These are phyloP conservation scores for Drepanosiphum platanoidis DNA, from an alignment of 2,888 invertebrate species.

Conservation along the genomic window DNA sequence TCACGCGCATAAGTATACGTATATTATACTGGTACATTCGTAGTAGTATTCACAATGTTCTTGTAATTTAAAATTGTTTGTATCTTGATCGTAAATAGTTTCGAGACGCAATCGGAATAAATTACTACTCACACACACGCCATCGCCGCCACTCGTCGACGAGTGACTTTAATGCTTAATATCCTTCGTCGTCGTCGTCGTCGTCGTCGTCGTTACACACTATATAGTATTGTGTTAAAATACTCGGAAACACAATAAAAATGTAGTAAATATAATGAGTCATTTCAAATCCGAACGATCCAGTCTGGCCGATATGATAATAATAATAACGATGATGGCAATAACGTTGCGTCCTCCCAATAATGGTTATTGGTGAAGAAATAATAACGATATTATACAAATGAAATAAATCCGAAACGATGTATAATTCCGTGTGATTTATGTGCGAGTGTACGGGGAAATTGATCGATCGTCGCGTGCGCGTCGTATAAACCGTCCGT, in stretches of 20 bases:
- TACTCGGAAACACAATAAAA: constrained; percentile 9
- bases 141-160: neutral
- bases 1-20: neutral
- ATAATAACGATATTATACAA: neutral
- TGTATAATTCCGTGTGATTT: neutral
- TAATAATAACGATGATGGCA: neutral
- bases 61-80: constrained; percentile 37
- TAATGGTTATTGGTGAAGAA: neutral
- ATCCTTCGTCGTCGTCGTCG: neutral
- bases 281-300: neutral
- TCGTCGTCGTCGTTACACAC: neutral
- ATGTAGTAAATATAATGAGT: too few relatives aligned
- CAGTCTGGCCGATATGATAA: neutral
- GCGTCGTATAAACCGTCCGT: neutral
- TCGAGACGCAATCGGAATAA: constrained; percentile 51
- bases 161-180: constrained; percentile 46
- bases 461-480: too few relatives aligned
- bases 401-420: neutral
- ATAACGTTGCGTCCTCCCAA: neutral
- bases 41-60: neutral
- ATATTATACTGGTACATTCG: neutral
- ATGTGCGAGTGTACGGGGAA: neutral
- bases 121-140: constrained; percentile 5
- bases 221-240: neutral
- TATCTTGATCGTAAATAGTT: constrained; percentile 45